Evolutionary conservation across 2,888 invertebrate species (phyloP), one percentile per base, ranked within the genome.

Genomic region (Dyspetes luteomarginatus): DNA sequence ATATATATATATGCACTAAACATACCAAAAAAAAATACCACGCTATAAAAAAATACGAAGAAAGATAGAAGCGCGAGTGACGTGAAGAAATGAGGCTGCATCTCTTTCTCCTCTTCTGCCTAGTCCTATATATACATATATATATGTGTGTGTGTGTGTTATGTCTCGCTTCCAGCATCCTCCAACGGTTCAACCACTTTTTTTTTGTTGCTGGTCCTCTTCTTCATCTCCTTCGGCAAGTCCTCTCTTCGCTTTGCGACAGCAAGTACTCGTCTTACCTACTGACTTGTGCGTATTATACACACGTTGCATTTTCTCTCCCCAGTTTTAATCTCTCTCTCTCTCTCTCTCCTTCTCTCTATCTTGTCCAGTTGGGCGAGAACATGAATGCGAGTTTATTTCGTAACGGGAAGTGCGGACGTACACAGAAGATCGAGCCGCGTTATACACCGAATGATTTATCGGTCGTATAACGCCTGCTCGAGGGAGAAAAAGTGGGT

Each of bases 371-470:
- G 52, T 71, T 71, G 64, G 22, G 28, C 17, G 60, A 15, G 50
- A 60, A 58, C 36, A 50, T 17, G 41, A 12, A 71, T 26, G 22
- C 24, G 62, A 26, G 64, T 19, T 68, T 68, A 82, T 85, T 83
- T 82, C 84, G 80, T 89, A 89, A 89, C 89, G 89, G 89, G 86
- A 89, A 86, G 86, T 79, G 26, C 36, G 74, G 83, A 84, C 84
- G 82, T 86, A 85, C 75, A 85, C 26, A 56, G 30, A 22, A 24
- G 24, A 45, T 43, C 45, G 56, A 48, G 62, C 83, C 83, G 83
- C 72, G 81, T 55, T 45, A 55, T 15, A 28, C 52, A 15, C 73
- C 82, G 83, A 84, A 87, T 88, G 84, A 88, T 88, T 89, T 88
- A 88, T 87, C 84, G 86, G 82, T 85, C 85, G 85, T 85, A 83